phyloP scores from a whole-genome alignment of 2,113 vertebrate genomes.

The Corythaixoides concolor region DNA sequence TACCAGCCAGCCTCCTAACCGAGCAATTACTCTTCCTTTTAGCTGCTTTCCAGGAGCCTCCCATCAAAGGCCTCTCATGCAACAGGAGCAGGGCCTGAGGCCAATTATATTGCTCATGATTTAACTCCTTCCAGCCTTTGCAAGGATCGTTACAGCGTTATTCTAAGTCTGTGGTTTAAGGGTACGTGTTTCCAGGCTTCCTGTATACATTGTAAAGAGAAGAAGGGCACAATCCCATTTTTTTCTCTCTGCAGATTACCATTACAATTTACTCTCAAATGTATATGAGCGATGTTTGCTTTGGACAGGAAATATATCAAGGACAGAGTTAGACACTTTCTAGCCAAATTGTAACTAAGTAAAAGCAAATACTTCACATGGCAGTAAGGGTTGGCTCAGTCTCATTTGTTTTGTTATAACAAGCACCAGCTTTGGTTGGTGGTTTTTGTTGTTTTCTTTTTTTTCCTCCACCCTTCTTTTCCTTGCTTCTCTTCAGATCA shows the following conservation, averaged over 20 bases:
- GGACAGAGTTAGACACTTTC: not conserved
- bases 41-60: not conserved
- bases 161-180: not conserved
- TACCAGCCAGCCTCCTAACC: not conserved
- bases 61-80: not conserved
- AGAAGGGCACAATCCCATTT: not conserved
- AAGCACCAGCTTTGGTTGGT: not conserved
- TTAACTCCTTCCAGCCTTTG: not conserved
- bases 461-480: not conserved
- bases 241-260: not conserved
- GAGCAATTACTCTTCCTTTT: not conserved
- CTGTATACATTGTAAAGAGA: not conserved
- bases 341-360: not conserved
- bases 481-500: not conserved
- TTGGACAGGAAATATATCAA: not conserved
- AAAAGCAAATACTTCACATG: not conserved
- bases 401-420: slow-evolving; percentile 8
- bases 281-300: not conserved
- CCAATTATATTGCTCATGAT: not conserved
- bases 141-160: not conserved
- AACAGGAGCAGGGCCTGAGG: not conserved
- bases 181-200: not conserved
- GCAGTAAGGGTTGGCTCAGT: not conserved
- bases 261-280: not conserved
- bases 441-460: not conserved